Evolutionary conservation across 1,140 invertebrate species (phyloP).

Genomic region (Caenorhabditis tropicalis): DNA sequence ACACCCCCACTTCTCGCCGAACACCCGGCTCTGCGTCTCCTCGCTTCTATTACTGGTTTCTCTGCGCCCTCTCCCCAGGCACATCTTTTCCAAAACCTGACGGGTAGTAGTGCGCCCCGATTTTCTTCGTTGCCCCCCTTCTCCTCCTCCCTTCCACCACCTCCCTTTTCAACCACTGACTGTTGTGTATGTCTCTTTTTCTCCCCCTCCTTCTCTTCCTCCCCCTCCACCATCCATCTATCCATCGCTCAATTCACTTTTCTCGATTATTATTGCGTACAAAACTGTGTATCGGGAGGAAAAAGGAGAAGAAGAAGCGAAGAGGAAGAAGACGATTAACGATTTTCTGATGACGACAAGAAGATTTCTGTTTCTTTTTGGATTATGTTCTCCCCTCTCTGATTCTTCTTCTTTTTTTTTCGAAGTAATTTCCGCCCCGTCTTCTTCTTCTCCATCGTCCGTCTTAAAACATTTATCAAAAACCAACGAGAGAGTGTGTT

Average conservation of each 20-base stretch:
- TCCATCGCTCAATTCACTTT: background rate
- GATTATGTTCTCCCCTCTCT: background rate
- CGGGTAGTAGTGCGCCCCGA: background rate
- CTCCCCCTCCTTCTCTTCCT: background rate
- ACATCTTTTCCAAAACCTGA: background rate
- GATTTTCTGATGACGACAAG: slow-evolving; percentile 7
- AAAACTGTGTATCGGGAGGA: background rate
- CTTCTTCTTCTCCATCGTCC: no score
- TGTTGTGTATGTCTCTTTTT: background rate
- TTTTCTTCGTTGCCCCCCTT: background rate
- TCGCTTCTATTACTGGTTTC: background rate
- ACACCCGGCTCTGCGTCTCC: slow-evolving; percentile 4
- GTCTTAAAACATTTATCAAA: no score
- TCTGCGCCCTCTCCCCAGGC: no score
- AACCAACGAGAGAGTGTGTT: no score
- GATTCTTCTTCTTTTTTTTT: background rate
- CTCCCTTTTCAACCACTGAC: background rate
- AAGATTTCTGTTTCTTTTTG: background rate
- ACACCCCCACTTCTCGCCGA: slow-evolving; percentile 11
- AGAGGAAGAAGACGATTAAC: slow-evolving; percentile 12
- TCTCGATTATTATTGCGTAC: slow-evolving; percentile 38
- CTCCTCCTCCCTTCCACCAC: no score
- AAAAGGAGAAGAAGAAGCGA: background rate
- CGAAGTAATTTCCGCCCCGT: no score
- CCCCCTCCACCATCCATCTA: background rate